Evolutionary conservation across 2,113 vertebrate species (phyloP).

Genomic region (Morone saxatilis): DNA sequence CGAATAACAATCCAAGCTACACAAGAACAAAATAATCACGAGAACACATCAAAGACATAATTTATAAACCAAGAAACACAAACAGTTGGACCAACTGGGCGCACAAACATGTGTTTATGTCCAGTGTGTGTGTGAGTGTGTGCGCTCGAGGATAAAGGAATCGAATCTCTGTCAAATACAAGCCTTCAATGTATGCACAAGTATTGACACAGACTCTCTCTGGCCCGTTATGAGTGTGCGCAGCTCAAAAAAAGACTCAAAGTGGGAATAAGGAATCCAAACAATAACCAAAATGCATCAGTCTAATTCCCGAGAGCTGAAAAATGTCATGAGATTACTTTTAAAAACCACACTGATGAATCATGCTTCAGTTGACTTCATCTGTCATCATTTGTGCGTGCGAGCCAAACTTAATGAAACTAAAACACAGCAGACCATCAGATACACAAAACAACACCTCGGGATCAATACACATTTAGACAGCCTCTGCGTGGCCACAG

Average conservation of each 20-base stretch:
- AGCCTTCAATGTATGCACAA: constrained; percentile 29
- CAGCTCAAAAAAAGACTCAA: neutral
- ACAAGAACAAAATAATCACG: constrained; percentile 18
- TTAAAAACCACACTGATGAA: constrained; percentile 53
- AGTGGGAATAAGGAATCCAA: constrained; percentile 7
- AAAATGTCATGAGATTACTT: constrained; percentile 41
- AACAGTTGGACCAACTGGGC: constrained; percentile 36
- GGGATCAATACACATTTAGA: constrained; percentile 75
- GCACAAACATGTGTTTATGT: constrained; percentile 1
- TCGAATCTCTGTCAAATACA: constrained; percentile 19
- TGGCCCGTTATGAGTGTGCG: neutral
- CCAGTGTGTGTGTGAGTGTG: neutral
- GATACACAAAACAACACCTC: constrained; percentile 72
- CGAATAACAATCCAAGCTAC: neutral
- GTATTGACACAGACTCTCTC: constrained; percentile 17
- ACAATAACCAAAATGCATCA: constrained; percentile 37
- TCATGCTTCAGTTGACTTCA: constrained; percentile 61
- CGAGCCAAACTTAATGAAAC: constrained; percentile 71
- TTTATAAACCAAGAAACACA: constrained; percentile 39
- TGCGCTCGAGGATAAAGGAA: neutral
- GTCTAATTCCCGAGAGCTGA: constrained; percentile 25
- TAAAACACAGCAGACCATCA: constrained; percentile 70
- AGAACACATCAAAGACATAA: constrained; percentile 30
- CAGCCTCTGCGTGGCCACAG: constrained; percentile 20
- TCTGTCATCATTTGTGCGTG: constrained; percentile 70